phyloP scores from a whole-genome alignment of 1,140 invertebrate genomes.

The Drosophila melanica region DNA sequence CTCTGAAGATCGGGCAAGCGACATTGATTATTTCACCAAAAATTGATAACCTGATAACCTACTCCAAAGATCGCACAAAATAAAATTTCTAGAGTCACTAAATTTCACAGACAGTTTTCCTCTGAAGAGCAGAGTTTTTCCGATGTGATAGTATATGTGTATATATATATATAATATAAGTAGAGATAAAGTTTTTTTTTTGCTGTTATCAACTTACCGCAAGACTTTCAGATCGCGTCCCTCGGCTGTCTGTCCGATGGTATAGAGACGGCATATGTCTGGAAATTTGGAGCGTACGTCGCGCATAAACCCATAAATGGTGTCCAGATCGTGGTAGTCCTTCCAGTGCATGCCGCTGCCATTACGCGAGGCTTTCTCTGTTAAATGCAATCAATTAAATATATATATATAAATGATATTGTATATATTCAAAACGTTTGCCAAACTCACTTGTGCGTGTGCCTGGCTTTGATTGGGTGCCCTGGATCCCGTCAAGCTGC shows the following conservation, averaged over 20 bases:
- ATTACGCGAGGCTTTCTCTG: conserved; percentile 61
- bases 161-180: too few species aligned
- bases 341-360: conserved; percentile 87
- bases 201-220: conserved; percentile 54
- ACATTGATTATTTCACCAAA: too few species aligned
- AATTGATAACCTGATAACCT: too few species aligned
- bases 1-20: too few species aligned
- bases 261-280: conserved; percentile 86
- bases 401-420: neutral
- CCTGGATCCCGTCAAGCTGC: conserved; percentile 48
- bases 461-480: conserved; percentile 24
- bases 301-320: conserved; percentile 88
- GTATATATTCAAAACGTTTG: neutral
- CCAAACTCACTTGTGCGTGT: conserved; percentile 59
- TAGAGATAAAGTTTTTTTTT: neutral
- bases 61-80: too few species aligned
- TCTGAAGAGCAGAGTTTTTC: too few species aligned
- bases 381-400: neutral
- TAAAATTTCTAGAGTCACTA: too few species aligned
- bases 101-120: too few species aligned
- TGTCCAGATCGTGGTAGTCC: conserved; percentile 88
- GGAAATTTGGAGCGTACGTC: conserved; percentile 88
- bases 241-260: conserved; percentile 89
- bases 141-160: too few species aligned
- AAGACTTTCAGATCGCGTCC: conserved; percentile 88